Evolutionary conservation across 2,797 vertebrate genomes (phyloP), one percentile per base, ranked within the genome.

Genomic region (Chrosomus eos): DNA sequence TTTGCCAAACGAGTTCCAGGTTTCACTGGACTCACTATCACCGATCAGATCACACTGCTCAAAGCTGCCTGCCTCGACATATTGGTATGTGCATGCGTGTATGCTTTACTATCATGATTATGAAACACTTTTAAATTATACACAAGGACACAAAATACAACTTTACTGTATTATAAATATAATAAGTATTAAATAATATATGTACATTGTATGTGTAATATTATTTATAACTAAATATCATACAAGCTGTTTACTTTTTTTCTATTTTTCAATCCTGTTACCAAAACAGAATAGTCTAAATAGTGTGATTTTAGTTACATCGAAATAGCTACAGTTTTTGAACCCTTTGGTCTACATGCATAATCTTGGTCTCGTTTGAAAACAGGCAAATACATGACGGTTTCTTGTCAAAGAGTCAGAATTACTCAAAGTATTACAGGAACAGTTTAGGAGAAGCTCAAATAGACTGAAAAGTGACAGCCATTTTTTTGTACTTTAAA

Each of bases 41-140:
- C 98, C 26, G 98, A 99, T 94, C 98, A 99, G 92, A 99, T 99
- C 95, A 99, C 98, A 87, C 95, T 99, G 86, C 96, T 99, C 88
- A 99, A 99, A 95, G 98, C 98, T 77, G 97, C 98, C 93, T 99
- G 98, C 92, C 95, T 99, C 93, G 98, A 99, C 93, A 99, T 99
- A 90, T 94, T 99, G 97, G 98, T 99, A 93, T 1, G 97, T 95
- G 74, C 18, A 3, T 45, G 28, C 66, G 14, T 72, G 33, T 31
- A 53, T 77, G 64, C 66, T 28, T 67, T 19, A 60, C 2, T 48
- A 28, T 51, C 13, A 18, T 26, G 31, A 33, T 28, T 72, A 58
- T 75, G 71, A 51, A 33, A 36, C 28, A 66, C 31, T 66, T 66
- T 33, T 55, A 3, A 55, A 23, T 55, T 66, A 66, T 66, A 33